These are phyloP conservation scores for Spisula solida DNA, from an alignment of 2,888 invertebrate species.

Conservation along the genomic window DNA sequence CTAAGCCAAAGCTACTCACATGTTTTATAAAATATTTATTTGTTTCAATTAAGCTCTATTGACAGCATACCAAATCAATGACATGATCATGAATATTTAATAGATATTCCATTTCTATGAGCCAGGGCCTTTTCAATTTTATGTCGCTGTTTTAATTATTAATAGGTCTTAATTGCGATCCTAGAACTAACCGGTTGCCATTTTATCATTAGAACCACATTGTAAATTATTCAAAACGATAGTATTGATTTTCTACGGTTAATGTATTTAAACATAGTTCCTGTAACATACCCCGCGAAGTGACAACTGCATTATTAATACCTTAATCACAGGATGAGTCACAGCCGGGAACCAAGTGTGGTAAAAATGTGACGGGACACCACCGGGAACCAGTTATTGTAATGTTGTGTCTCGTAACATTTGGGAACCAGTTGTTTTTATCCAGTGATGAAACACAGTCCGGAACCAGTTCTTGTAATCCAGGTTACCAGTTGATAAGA, in stretches of 20 bases:
- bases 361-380: too few relatives aligned
- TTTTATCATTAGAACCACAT: conserved; percentile 42
- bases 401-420: too few relatives aligned
- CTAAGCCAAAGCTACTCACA: conserved; percentile 19
- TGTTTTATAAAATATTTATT: conserved; percentile 47
- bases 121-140: conserved; percentile 30
- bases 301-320: conserved; percentile 15
- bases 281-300: background rate
- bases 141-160: conserved; percentile 51
- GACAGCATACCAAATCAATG: conserved; percentile 31
- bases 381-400: background rate
- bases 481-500: too few relatives aligned
- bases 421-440: too few relatives aligned
- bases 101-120: conserved; percentile 37
- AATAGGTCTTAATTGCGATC: conserved; percentile 50
- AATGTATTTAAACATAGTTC: conserved; percentile 17
- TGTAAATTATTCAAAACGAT: conserved; percentile 26
- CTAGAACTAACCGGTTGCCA: conserved; percentile 29
- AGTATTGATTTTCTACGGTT: conserved; percentile 9
- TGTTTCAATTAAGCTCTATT: conserved; percentile 39
- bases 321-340: conserved; percentile 7
- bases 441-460: background rate
- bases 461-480: background rate
- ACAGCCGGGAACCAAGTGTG: background rate
- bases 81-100: conserved; percentile 38